Conservation (phyloP, 2,113 vertebrate genomes). For the Papio anubis region DNA sequence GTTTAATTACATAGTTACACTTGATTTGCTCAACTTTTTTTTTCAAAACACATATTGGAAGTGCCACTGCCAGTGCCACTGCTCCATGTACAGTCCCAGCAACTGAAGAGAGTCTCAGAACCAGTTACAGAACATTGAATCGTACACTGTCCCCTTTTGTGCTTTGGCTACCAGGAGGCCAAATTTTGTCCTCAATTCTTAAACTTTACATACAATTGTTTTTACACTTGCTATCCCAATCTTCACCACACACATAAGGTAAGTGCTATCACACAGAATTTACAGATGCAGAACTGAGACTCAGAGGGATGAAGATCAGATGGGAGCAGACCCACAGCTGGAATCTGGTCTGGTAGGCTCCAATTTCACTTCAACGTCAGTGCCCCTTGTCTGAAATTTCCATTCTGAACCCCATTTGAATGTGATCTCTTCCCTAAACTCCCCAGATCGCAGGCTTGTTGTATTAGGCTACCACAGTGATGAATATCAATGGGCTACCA, state of each 20-base stretch:
- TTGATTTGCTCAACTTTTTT: not conserved
- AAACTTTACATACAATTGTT: not conserved
- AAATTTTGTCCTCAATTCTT: not conserved
- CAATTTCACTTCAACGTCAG: not conserved
- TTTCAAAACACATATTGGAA: not conserved
- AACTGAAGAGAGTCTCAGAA: not conserved
- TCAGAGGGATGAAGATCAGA: not conserved
- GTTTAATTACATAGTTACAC: not conserved
- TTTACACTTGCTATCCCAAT: not conserved
- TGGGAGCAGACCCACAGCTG: not conserved
- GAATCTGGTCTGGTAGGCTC: not conserved
- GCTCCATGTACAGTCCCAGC: not conserved
- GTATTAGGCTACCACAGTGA: not conserved
- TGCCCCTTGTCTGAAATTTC: not conserved
- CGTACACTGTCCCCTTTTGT: not conserved
- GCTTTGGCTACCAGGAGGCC: not conserved
- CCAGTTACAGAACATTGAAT: not conserved
- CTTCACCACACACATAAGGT: not conserved
- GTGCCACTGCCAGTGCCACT: not conserved
- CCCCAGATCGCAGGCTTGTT: not conserved
- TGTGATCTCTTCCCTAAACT: not conserved
- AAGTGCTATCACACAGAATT: not conserved
- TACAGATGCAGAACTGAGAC: not conserved
- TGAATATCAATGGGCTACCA: not conserved
- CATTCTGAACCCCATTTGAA: not conserved